These are phyloP conservation scores for Galerucella nymphaeae DNA, from an alignment of 2,888 invertebrate genomes.

Conservation along the genomic window DNA sequence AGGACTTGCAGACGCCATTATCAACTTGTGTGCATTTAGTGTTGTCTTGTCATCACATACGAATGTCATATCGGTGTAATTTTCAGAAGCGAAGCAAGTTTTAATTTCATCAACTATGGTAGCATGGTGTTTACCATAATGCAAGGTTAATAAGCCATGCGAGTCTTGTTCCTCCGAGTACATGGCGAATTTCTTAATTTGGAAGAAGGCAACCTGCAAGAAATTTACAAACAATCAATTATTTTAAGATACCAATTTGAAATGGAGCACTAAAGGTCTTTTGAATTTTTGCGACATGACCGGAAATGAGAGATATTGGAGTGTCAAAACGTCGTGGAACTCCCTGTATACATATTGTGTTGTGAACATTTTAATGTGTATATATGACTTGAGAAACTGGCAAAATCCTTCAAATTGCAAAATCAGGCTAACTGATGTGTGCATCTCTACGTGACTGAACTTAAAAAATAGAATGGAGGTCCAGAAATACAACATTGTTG, in stretches of 20 bases:
- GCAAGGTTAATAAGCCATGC: slow-evolving; percentile 86
- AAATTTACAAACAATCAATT: slow-evolving; percentile 7
- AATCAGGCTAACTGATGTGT: slow-evolving; percentile 3
- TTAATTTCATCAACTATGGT: slow-evolving; percentile 91
- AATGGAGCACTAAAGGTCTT: no score
- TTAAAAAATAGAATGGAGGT: slow-evolving; percentile 23
- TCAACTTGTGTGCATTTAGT: slow-evolving; percentile 84
- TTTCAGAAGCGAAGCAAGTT: slow-evolving; percentile 87
- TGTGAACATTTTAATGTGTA: neutral
- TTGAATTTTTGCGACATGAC: no score
- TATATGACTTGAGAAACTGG: neutral
- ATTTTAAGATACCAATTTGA: neutral
- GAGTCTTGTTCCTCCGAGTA: slow-evolving; percentile 68
- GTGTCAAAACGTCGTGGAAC: no score
- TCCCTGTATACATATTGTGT: no score
- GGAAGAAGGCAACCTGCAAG: slow-evolving; percentile 57
- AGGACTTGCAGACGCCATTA: slow-evolving; percentile 89
- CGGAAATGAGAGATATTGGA: no score
- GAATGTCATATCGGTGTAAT: slow-evolving; percentile 87
- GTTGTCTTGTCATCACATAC: slow-evolving; percentile 87
- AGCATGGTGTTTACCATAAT: slow-evolving; percentile 93
- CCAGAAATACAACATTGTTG: slow-evolving; percentile 32
- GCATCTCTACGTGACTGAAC: slow-evolving; percentile 11
- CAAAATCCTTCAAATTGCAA: slow-evolving; percentile 13
- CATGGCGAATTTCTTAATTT: slow-evolving; percentile 65